Base-by-base conservation (phyloP, 2,113 vertebrate genomes). In the Tupaia tana region DNA sequence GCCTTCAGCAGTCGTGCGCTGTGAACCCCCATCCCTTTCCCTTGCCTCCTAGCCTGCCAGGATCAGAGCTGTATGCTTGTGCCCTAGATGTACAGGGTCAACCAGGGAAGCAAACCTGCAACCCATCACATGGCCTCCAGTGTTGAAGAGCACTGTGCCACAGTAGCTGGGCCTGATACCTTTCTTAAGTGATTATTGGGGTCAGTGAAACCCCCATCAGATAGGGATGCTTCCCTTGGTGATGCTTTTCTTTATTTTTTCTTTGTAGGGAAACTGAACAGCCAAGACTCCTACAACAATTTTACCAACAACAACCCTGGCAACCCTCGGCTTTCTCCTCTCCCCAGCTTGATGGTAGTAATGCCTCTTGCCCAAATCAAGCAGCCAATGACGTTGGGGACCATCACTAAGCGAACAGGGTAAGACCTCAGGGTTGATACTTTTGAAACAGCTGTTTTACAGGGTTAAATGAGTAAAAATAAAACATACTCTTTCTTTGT, bases 401-500 rank as follows among this genome's bases (percentile, higher is more conserved):
- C 99, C 98, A 99, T 99, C 98, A 99, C 99, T 93, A 99, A 99
- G 93, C 99, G 99, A 77, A 99, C 99, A 2, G 99, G 99, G 99
- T 99, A 99, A 99, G 99, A 95, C 82, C 7, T 56, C 59, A 78
- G 64, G 34, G 92, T 95, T 66, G 52, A 61, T 96, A 77, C 54
- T 93, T 86, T 59, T 54, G 78, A 0, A 2, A 67, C 16, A 52
- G 2, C 66, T 91, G 11, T 71, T 91, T 92, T 12, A 58, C 7
- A 88, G 34, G 43, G 15, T 87, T 89, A 25, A 69, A 80, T 69
- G 16, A 3, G 1, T 43, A 11, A 52, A 73, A 97, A 89, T 67
- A 79, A 74, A 94, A 73, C 3, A 3, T 86, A 27, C 43, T 86
- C 80, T 89, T 91, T 74, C 9, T 61, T 73, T 75, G 52, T 73